Evolutionary conservation across 2,797 vertebrate genomes (phyloP).

Genomic region (Neostethus bicornis): DNA sequence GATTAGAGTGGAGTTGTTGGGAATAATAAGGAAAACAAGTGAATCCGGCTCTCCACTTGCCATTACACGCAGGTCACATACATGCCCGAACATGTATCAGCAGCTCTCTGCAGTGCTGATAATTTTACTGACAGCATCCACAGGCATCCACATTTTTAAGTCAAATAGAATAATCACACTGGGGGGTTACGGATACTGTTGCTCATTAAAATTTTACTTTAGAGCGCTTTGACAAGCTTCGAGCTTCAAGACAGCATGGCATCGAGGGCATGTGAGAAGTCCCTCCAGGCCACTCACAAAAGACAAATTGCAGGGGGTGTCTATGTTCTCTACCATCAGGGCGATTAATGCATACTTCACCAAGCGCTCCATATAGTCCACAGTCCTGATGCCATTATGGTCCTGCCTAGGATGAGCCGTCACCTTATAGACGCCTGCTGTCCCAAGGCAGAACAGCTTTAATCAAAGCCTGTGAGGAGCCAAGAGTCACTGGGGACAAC

Average conservation of each 20-base stretch:
- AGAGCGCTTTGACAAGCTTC: slow-evolving; percentile 61
- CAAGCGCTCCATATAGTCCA: slow-evolving; percentile 52
- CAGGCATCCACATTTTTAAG: slow-evolving; percentile 52
- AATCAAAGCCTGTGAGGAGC: slow-evolving; percentile 70
- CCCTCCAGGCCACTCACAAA: slow-evolving; percentile 56
- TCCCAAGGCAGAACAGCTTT: slow-evolving; percentile 67
- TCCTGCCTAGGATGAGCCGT: slow-evolving; percentile 50
- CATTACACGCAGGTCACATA: slow-evolving; percentile 55
- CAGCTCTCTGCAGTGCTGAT: slow-evolving; percentile 29
- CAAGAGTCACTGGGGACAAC: slow-evolving; percentile 63
- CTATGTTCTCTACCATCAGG: slow-evolving; percentile 55
- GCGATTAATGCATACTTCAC: slow-evolving; percentile 61
- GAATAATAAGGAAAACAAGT: slow-evolving; percentile 30
- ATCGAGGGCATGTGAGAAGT: slow-evolving; percentile 54
- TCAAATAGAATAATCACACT: slow-evolving; percentile 57
- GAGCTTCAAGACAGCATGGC: slow-evolving; percentile 58
- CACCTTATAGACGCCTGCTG: slow-evolving; percentile 53
- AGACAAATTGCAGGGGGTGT: slow-evolving; percentile 60
- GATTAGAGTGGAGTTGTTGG: slow-evolving; percentile 38
- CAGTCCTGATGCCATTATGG: slow-evolving; percentile 46
- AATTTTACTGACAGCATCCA: slow-evolving; percentile 56
- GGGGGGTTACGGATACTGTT: slow-evolving; percentile 65
- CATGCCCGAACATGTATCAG: slow-evolving; percentile 39
- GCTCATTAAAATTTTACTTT: slow-evolving; percentile 74
- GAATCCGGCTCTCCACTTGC: slow-evolving; percentile 23